A percentile compares a stretch with the other conserved stretches of the same genome.
These are phyloP conservation scores for Mimas tiliae DNA, from an alignment of 2,888 invertebrate genomes.

Conservation along the genomic window DNA sequence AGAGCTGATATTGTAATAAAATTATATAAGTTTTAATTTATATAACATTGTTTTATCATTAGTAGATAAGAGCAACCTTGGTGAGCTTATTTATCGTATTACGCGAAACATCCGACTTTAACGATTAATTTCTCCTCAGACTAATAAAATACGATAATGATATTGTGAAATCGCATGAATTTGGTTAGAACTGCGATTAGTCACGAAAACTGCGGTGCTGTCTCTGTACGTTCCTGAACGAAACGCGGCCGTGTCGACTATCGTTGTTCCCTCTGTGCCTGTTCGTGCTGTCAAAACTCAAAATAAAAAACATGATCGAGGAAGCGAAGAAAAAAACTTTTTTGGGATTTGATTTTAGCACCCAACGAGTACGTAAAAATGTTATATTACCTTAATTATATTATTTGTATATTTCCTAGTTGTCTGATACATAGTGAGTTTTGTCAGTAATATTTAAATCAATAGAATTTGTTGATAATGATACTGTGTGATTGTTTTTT, in stretches of 20 bases:
- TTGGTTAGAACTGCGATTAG: slow-evolving; percentile 55
- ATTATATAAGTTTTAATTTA: slow-evolving; percentile 12
- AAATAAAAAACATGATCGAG: slow-evolving; percentile 67
- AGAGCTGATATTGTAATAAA: neutral
- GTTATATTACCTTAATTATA: slow-evolving; percentile 10
- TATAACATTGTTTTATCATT: slow-evolving; percentile 22
- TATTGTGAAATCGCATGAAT: slow-evolving; percentile 62
- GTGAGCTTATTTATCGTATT: slow-evolving; percentile 47
- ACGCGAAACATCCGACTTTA: slow-evolving; percentile 43
- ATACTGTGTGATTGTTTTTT: neutral
- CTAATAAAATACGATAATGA: slow-evolving; percentile 53
- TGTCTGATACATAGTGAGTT: neutral
- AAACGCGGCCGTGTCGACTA: slow-evolving; percentile 52
- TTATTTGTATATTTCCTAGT: neutral
- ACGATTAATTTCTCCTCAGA: slow-evolving; percentile 49
- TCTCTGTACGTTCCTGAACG: slow-evolving; percentile 53
- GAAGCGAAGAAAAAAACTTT: slow-evolving; percentile 83
- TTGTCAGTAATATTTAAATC: neutral
- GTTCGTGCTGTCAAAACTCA: slow-evolving; percentile 61
- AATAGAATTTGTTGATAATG: neutral
- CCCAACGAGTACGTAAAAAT: slow-evolving; percentile 89
- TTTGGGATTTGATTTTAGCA: slow-evolving; percentile 94
- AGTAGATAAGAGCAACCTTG: slow-evolving; percentile 51
- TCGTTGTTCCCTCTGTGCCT: no score
- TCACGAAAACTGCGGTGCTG: slow-evolving; percentile 53